Conservation (phyloP, 2,113 vertebrate species). For the Toxostoma redivivum region DNA sequence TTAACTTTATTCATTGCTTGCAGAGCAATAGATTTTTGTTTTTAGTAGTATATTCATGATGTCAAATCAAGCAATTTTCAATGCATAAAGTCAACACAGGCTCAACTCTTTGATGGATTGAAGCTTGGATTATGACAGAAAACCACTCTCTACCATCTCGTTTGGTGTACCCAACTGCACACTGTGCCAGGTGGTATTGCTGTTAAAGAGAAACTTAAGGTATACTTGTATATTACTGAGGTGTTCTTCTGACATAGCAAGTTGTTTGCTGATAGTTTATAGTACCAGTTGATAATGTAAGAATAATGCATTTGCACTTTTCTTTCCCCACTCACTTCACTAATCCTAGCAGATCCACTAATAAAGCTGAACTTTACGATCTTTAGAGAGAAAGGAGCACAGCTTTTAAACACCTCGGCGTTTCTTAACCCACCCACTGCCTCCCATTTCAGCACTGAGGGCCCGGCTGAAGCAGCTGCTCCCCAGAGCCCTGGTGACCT, state of each 20-base stretch:
- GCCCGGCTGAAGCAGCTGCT: not conserved
- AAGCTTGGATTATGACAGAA: not conserved
- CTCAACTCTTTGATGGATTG: not conserved
- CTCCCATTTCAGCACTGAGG: not conserved
- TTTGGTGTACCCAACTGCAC: not conserved
- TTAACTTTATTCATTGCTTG: conserved; percentile 3
- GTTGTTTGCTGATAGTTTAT: not conserved
- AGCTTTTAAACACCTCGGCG: not conserved
- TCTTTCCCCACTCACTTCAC: not conserved
- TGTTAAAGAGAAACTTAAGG: conserved; percentile 12
- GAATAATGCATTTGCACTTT: not conserved
- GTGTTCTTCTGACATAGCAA: not conserved
- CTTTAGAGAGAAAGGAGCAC: not conserved
- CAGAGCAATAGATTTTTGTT: not conserved
- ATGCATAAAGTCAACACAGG: conserved; percentile 20
- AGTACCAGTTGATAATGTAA: not conserved
- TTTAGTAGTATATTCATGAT: not conserved
- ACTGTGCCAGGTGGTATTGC: conserved; percentile 15
- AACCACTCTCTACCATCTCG: not conserved
- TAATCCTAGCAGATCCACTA: not conserved
- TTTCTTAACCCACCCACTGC: not conserved
- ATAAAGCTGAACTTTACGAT: not conserved
- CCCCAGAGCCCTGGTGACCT: not conserved
- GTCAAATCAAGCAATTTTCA: not conserved
- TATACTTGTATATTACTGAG: not conserved